Base-by-base conservation (phyloP, 2,888 invertebrate genomes). In the Coelogynopora nodosa region DNA sequence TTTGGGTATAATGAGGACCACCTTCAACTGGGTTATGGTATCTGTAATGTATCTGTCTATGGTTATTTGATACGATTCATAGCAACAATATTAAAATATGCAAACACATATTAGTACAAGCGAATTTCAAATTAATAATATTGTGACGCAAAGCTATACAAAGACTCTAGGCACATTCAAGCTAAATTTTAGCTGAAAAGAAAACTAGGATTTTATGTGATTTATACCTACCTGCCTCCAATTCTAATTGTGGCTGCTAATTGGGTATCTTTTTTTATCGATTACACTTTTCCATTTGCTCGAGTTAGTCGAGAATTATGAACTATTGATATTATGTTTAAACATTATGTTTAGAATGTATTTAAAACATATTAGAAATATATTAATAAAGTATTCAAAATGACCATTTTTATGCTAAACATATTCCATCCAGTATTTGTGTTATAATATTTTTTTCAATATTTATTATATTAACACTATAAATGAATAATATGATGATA, bases 221-320 rank as follows among this genome's bases (percentile, higher is more conserved):
- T 74, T 23, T 74, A 74, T 26, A 74, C 74, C 27, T 74, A 74
- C 27, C 80, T 86, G 18, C 86, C 86, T 0, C 28, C 29, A 2
- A 30, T 86, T 10, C 27, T 86, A 27, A 67, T 86, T n/a, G 84
- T 86, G 10, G 86, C 28, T 27, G 80, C 84, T n/a, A 81, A 29
- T 30, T 86, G 86, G 86, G 23, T 86, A 5, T 86, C 86, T 0
- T 86, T 86, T 80, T 86, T 81, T 30, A 30, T 86, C 26, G 86
- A 86, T n/a, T 67, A 86, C 30, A 86, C 81, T 31, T 74, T 84
- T 18, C 82, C 80, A 1, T 84, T 84, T 13, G 86, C 86, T 28
- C 27, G 86, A 2, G 80, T 86, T 27, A 67, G 80, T 28, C 27
- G 84, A 2, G 86, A 84, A 0, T 74, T 86, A n/a, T 31, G 84